Conservation (phyloP, 2,113 vertebrate species). For the Tetrax tetrax region DNA sequence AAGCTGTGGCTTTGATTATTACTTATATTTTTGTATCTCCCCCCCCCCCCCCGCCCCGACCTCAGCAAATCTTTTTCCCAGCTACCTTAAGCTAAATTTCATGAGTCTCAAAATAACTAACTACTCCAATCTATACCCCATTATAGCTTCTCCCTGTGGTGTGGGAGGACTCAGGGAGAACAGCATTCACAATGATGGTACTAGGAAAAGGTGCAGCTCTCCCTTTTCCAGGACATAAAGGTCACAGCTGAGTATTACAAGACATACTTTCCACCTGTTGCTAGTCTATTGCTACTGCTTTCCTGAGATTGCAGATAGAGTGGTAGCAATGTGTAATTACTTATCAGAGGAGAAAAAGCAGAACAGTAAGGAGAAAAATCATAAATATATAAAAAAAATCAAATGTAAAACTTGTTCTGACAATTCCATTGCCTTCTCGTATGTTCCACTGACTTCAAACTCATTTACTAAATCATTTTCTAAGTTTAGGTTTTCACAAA, state of each 20-base stretch:
- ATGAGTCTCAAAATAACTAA: not conserved
- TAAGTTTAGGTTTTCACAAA: not conserved
- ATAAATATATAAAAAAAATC: not conserved
- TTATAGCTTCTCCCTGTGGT: not conserved
- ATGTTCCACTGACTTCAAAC: not conserved
- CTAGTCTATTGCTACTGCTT: not conserved
- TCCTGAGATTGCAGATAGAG: not conserved
- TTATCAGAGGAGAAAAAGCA: not conserved
- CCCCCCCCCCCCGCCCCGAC: no score
- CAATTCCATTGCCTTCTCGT: not conserved
- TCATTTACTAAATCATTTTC: not conserved
- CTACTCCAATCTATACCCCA: not conserved
- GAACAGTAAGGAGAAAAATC: not conserved
- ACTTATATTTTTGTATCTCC: not conserved
- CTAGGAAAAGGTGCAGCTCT: not conserved
- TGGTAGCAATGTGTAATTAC: not conserved
- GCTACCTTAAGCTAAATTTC: not conserved
- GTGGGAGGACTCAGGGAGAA: not conserved
- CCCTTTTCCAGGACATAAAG: not conserved
- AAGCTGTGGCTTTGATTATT: not conserved
- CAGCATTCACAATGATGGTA: not conserved
- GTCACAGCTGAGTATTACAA: not conserved
- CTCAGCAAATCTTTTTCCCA: not conserved
- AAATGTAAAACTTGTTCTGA: not conserved
- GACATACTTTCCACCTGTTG: not conserved